Base-by-base conservation (phyloP, 2,888 invertebrate species). In the Drosophila subsilvestris region DNA sequence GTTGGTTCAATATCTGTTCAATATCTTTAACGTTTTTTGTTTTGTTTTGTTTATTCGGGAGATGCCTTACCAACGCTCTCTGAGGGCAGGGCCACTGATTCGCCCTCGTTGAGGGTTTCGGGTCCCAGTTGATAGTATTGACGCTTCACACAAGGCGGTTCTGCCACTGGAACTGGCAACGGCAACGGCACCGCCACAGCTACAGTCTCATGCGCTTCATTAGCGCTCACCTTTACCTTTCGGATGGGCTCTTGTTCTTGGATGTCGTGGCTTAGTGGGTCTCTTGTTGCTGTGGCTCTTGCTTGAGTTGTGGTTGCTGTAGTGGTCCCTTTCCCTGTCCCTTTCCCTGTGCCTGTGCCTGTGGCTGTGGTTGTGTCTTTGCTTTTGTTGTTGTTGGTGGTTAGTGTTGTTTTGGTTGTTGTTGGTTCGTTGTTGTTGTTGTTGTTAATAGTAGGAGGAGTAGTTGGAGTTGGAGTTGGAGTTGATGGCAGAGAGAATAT, bases 41-140 rank as follows among this genome's bases (percentile, higher is more conserved):
- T n/a, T 4, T 6, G 27, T 18, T 25, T 25, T 65, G 20, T 20
- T 67, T 47, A 32, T 20, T 44, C 68, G 32, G 56, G 25, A 27
- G 42, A 22, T 51, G 63, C 86, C 85, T 85, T 85, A 87, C 88
- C 88, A 77, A 78, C 80, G 77, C 79, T 74, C 60, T 72, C 75
- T 72, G 69, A 71, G 65, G 78, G 74, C 70, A 61, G 63, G 47
- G 22, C 50, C 43, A 48, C 49, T 20, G 32, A 18, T 25, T 60
- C 48, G 27, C 65, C 66, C 53, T 82, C 75, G 74, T 80, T 75
- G 78, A 85, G 90, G 85, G 90, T 37, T n/a, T 37, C 86, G 77
- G 88, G 90, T 86, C 92, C 91, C 79, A 90, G 84, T 75, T 89
- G 82, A 81, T 90, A 91, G 77, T 86, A 91, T 43, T 80, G 43